Percentiles rank a stretch among this genome's conserved stretches.
phyloP scores from a whole-genome alignment of 1,140 invertebrate genomes.

The Hesperophylax magnus region DNA sequence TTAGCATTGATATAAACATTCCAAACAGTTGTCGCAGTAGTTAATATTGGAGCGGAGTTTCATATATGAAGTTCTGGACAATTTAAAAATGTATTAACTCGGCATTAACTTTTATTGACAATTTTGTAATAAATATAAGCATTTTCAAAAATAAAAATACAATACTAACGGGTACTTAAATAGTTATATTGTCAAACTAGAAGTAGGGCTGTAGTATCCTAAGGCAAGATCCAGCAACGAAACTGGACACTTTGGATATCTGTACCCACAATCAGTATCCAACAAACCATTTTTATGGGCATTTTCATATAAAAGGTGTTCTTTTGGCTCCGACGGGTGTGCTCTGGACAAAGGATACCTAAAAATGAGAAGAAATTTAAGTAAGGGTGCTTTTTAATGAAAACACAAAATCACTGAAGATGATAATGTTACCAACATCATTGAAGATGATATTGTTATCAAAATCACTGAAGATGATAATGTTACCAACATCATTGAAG shows the following conservation, averaged over 20 bases:
- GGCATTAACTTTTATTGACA: too few species aligned
- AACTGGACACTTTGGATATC: conserved; percentile 77
- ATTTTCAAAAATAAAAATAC: neutral
- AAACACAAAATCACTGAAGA: too few species aligned
- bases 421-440: too few species aligned
- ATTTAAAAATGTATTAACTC: too few species aligned
- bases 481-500: too few species aligned
- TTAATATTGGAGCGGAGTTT: too few species aligned
- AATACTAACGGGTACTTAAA: neutral
- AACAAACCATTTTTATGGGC: conserved; percentile 73
- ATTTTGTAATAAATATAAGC: neutral
- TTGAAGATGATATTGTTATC: too few species aligned
- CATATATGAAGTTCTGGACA: too few species aligned
- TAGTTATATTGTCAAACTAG: neutral
- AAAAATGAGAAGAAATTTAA: conserved; percentile 56
- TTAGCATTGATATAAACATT: too few species aligned
- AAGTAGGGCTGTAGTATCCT: conserved; percentile 75
- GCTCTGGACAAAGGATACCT: conserved; percentile 77
- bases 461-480: too few species aligned
- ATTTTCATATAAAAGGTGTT: conserved; percentile 77
- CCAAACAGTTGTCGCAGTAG: too few species aligned
- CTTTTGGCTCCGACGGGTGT: conserved; percentile 75
- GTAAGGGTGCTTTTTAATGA: too few species aligned
- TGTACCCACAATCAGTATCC: conserved; percentile 70
- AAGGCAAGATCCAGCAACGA: conserved; percentile 81